Evolutionary conservation across 1,140 invertebrate genomes (phyloP).

Genomic region (Brachystomella parvula): DNA sequence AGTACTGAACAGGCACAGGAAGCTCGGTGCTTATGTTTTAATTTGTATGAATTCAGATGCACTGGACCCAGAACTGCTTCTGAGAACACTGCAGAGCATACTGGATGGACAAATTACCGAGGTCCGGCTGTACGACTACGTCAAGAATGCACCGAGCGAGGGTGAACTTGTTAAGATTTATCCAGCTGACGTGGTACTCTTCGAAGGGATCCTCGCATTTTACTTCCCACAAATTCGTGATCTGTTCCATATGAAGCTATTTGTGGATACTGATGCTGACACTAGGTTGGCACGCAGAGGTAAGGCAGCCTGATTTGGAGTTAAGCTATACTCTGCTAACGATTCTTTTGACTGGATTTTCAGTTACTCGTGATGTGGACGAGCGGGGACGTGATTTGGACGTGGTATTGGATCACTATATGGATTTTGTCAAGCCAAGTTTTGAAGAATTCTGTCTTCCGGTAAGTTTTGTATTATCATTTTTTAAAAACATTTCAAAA

Average conservation of each 20-base stretch:
- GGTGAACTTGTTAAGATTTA: constrained; percentile 70
- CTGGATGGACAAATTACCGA: constrained; percentile 72
- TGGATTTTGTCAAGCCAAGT: constrained; percentile 94
- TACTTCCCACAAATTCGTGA: constrained; percentile 91
- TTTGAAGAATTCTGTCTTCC: constrained; percentile 99
- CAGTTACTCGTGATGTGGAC: constrained; percentile 87
- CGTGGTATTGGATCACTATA: constrained; percentile 91
- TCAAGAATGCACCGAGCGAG: constrained; percentile 65
- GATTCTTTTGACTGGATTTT: constrained; percentile 22
- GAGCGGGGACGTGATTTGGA: constrained; percentile 89
- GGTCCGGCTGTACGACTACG: constrained; percentile 86
- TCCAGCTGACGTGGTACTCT: constrained; percentile 94
- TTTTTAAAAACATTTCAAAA: background rate
- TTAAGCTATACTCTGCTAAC: constrained; percentile 9
- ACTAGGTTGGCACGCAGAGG: constrained; percentile 89
- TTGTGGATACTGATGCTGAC: constrained; percentile 98
- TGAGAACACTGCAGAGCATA: constrained; percentile 69
- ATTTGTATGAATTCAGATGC: constrained; percentile 53
- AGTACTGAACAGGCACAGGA: background rate
- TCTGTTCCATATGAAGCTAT: constrained; percentile 97
- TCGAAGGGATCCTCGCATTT: constrained; percentile 97
- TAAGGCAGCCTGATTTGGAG: constrained; percentile 43
- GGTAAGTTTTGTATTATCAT: constrained; percentile 48
- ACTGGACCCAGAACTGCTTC: constrained; percentile 77
- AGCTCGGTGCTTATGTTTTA: constrained; percentile 11